phyloP scores from a whole-genome alignment of 2,888 invertebrate genomes.

The Zaprionus lineosus region DNA sequence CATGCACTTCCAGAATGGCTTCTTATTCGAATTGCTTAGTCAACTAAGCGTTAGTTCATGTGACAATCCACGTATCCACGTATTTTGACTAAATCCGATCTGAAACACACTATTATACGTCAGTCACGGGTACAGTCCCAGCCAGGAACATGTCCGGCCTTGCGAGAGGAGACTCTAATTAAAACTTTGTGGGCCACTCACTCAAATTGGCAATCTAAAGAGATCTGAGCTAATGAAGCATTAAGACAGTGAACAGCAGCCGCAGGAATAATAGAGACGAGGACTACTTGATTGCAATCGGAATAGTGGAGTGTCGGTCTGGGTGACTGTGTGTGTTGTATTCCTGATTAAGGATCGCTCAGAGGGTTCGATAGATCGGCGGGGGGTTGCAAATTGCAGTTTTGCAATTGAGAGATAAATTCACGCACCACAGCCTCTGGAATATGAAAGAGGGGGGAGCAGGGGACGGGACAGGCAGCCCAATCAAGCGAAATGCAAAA shows the following conservation, averaged over 20 bases:
- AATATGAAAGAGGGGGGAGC: too few relatives aligned
- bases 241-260: slow-evolving; percentile 50
- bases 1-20: too few relatives aligned
- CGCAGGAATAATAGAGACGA: slow-evolving; percentile 57
- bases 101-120: too few relatives aligned
- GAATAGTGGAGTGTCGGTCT: slow-evolving; percentile 1
- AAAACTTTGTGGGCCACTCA: slow-evolving; percentile 12
- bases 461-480: slow-evolving; percentile 55
- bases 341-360: slow-evolving; percentile 55
- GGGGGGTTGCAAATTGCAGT: slow-evolving; percentile 53
- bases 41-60: too few relatives aligned
- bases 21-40: too few relatives aligned
- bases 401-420: slow-evolving; percentile 63
- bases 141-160: too few relatives aligned
- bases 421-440: slow-evolving; percentile 60
- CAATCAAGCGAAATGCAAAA: slow-evolving; percentile 61
- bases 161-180: slow-evolving; percentile 41
- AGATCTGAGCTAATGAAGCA: slow-evolving; percentile 65
- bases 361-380: slow-evolving; percentile 32
- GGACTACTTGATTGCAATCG: slow-evolving; percentile 65
- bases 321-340: slow-evolving; percentile 10
- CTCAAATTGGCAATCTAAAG: slow-evolving; percentile 16
- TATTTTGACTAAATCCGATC: too few relatives aligned
- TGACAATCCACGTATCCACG: too few relatives aligned
- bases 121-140: slow-evolving; percentile 32